A percentile compares a stretch with the other conserved stretches of the same genome.
phyloP scores from a whole-genome alignment of 2,888 invertebrate genomes.

The Lasioglossum villosulum region DNA sequence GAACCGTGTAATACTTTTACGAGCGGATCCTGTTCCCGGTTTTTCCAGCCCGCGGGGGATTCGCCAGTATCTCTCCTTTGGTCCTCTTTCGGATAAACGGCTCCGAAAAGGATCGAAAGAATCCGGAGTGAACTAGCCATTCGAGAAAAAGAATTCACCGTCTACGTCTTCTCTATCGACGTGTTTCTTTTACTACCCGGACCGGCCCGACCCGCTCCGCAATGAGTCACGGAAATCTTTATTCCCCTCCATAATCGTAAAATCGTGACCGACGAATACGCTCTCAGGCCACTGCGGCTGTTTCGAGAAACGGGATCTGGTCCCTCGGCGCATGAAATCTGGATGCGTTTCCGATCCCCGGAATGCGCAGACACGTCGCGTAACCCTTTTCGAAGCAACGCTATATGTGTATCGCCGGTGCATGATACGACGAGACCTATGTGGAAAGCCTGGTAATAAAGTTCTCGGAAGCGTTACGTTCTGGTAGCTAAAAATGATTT shows the following conservation, averaged over 20 bases:
- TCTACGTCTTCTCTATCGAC: conserved; percentile 35
- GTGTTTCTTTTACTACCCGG: conserved; percentile 58
- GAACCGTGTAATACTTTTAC: conserved; percentile 60
- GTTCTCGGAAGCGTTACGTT: not conserved
- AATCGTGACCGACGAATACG: conserved; percentile 38
- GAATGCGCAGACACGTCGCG: not conserved
- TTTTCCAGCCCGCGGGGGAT: conserved; percentile 55
- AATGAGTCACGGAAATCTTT: conserved; percentile 61
- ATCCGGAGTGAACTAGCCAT: conserved; percentile 38
- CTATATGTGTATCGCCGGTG: not conserved
- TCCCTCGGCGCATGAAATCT: not conserved
- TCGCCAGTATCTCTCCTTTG: conserved; percentile 57
- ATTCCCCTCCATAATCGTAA: conserved; percentile 56
- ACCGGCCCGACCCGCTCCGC: conserved; percentile 25
- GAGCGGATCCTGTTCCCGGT: conserved; percentile 45
- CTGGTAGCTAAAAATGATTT: conserved; percentile 9
- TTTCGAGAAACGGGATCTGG: conserved; percentile 19
- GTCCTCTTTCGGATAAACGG: conserved; percentile 22
- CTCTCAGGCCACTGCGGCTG: conserved; percentile 6
- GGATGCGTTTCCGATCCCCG: conserved; percentile 15
- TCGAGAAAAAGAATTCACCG: conserved; percentile 17
- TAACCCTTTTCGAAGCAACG: not conserved
- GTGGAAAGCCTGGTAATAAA: not conserved
- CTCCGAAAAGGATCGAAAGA: conserved; percentile 34
- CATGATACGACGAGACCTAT: not conserved